Conservation (phyloP, 2,113 vertebrate species). For the Panthera tigris region DNA sequence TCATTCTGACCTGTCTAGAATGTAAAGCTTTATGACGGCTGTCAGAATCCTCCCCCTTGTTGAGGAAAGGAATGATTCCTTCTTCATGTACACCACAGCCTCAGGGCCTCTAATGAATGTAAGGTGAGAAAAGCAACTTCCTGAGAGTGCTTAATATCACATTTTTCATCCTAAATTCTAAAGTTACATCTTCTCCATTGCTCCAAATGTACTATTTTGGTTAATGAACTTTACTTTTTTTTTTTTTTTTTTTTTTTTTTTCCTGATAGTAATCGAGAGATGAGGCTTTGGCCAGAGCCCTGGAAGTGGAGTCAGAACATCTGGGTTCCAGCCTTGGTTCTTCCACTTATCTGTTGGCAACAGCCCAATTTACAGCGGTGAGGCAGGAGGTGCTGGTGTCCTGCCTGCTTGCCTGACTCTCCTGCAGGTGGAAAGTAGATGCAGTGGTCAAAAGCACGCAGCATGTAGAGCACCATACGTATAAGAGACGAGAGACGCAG, state of each 20-base stretch:
- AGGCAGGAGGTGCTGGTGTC: background rate
- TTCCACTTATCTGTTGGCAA: background rate
- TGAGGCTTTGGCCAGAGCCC: background rate
- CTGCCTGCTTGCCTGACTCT: background rate
- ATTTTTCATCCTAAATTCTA: conserved; percentile 32
- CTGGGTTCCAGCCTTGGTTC: background rate
- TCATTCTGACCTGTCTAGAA: conserved; percentile 14
- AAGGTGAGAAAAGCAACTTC: background rate
- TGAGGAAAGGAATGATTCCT: background rate
- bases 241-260: background rate
- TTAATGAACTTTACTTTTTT: background rate
- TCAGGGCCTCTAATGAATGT: background rate
- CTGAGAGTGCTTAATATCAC: background rate
- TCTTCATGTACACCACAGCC: background rate
- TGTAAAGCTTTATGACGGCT: background rate
- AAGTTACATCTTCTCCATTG: background rate
- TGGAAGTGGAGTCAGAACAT: background rate
- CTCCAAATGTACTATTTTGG: background rate
- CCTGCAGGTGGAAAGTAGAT: background rate
- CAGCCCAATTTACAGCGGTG: background rate
- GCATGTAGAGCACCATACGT: background rate
- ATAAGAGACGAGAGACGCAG: background rate
- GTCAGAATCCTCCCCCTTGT: background rate
- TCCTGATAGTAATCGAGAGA: background rate
- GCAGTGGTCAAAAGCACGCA: background rate